A percentile compares a stretch with the other conserved stretches of the same genome.
These are phyloP conservation scores for Philhelius pedissequus DNA, from an alignment of 2,888 invertebrate genomes.

Conservation along the genomic window DNA sequence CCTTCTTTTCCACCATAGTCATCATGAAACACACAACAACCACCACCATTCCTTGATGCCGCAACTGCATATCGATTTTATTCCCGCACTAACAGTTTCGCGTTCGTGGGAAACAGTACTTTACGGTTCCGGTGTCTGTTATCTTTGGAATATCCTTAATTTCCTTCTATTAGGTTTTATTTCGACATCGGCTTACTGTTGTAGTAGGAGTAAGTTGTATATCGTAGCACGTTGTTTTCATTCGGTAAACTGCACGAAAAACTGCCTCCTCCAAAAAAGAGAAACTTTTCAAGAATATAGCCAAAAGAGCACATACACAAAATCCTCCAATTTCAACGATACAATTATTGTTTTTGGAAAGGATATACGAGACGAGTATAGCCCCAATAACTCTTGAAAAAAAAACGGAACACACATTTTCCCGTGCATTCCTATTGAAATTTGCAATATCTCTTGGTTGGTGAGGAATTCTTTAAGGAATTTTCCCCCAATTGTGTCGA, in stretches of 20 bases:
- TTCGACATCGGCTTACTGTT: background rate
- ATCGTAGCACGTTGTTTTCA: slow-evolving; percentile 62
- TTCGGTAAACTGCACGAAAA: slow-evolving; percentile 55
- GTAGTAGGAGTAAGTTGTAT: slow-evolving; percentile 29
- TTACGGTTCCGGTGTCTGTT: slow-evolving; percentile 49
- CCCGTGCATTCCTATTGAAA: slow-evolving; percentile 17
- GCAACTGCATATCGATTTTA: slow-evolving; percentile 55
- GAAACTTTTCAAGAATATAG: background rate
- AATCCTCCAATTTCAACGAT: background rate
- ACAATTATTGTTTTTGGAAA: slow-evolving; percentile 10
- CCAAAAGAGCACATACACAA: background rate
- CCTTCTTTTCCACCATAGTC: background rate
- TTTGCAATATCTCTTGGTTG: slow-evolving; percentile 29
- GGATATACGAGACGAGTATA: slow-evolving; percentile 23
- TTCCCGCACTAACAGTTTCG: slow-evolving; percentile 54
- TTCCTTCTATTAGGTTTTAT: background rate
- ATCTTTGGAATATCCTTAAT: slow-evolving; percentile 8
- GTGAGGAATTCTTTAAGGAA: slow-evolving; percentile 40
- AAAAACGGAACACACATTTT: slow-evolving; percentile 33
- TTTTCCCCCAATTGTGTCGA: slow-evolving; percentile 75
- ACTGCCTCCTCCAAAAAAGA: background rate
- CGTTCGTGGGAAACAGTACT: slow-evolving; percentile 54
- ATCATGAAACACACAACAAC: slow-evolving; percentile 3
- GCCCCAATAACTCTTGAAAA: background rate
- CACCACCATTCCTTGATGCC: slow-evolving; percentile 43